Evolutionary conservation across 2,888 invertebrate genomes (phyloP), one percentile per base, ranked within the genome.

Genomic region (Hydraecia micacea): DNA sequence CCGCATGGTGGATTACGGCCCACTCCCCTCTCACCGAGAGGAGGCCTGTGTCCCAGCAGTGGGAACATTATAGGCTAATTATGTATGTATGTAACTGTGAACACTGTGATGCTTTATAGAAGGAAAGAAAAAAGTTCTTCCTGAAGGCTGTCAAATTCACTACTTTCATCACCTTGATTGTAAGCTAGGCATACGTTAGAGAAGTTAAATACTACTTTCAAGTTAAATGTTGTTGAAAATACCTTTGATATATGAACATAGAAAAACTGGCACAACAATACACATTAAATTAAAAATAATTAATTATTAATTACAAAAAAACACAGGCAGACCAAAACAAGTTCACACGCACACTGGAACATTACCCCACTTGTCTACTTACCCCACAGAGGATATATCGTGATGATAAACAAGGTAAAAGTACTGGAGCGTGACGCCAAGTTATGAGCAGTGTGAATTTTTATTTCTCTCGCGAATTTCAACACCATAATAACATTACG

Each of bases 391-490:
- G 85, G 77, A 87, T 68, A 83, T 88, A 80, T 76, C 79, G 86
- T 81, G 86, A 83, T 83, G 18, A 87, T 83, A 88, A 88, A 86
- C 82, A 88, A 86, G 81, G 39, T 25, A 39, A 69, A 81, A 49
- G 84, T 84, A 88, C 49, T 75, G 85, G 89, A 88, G 71, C 86
- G 73, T 75, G 65, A 77, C 80, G n/a, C 21, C 9, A 25, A 74
- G 21, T 74, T 77, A 77, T 66, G 73, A 55, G 65, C 66, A 60
- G 3, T 2, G 18, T 67, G 39, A 88, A 74, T 84, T 87, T 83
- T 78, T 74, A 74, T 69, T 74, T 65, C 63, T 81, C 80, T 88
- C 80, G 77, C 78, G 72, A 89, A 88, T 79, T 79, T 83, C 79
- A 65, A 68, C 75, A 86, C 71, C 74, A 80, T 69, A 81, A 81